Percentiles rank a stretch among this genome's conserved stretches.
These are phyloP conservation scores for Burhinus oedicnemus DNA, from an alignment of 2,113 vertebrate genomes.

Conservation along the genomic window DNA sequence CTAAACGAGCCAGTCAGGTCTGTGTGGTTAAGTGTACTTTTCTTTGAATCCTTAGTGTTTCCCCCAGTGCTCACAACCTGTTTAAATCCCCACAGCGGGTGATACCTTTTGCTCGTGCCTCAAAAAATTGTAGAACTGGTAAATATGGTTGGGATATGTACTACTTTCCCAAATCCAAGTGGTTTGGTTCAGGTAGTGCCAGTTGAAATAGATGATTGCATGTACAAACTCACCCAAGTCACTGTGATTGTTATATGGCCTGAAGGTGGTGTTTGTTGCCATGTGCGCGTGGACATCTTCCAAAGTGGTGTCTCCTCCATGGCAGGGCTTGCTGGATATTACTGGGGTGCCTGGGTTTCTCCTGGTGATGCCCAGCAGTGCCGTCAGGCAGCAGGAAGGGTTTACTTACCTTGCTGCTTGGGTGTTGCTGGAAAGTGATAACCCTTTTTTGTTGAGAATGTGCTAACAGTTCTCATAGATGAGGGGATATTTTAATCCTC, in stretches of 20 bases:
- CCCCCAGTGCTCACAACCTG: neutral
- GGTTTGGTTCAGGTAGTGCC: neutral
- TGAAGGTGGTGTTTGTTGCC: neutral
- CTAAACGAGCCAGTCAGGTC: neutral
- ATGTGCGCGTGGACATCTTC: fast-evolving
- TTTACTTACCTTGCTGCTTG: neutral
- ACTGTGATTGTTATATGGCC: fast-evolving
- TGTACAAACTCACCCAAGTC: neutral
- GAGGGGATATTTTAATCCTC: neutral
- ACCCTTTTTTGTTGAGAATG: neutral
- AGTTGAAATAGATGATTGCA: neutral
- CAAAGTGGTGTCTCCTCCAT: neutral
- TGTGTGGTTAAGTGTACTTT: neutral
- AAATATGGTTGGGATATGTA: neutral
- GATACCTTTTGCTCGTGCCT: neutral
- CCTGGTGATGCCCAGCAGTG: neutral
- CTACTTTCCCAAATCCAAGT: neutral
- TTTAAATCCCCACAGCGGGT: neutral
- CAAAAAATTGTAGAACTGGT: neutral
- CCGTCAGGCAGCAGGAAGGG: neutral
- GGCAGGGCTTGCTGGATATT: neutral
- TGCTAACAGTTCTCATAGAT: neutral
- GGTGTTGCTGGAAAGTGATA: neutral
- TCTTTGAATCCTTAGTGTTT: neutral
- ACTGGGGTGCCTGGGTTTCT: neutral